These are phyloP conservation scores for Aphelinus certus DNA, from an alignment of 1,140 invertebrate species.

Conservation along the genomic window DNA sequence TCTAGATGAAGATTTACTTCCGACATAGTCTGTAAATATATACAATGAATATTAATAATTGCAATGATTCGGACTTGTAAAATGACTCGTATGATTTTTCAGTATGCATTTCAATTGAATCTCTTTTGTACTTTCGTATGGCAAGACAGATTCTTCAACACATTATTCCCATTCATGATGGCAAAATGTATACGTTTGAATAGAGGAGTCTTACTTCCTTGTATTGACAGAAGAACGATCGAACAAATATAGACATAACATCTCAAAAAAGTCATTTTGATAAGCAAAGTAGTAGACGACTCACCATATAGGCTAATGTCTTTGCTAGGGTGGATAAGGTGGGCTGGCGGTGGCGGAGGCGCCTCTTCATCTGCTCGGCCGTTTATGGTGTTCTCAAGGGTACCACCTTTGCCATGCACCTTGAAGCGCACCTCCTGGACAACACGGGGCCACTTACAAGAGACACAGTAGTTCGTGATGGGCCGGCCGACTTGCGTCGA, in stretches of 20 bases:
- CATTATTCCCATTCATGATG: not conserved
- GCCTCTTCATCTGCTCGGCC: slow-evolving; percentile 78
- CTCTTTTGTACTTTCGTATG: too few species aligned
- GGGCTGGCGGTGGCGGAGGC: slow-evolving; percentile 73
- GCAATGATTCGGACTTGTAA: too few species aligned
- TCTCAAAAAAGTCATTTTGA: not conserved
- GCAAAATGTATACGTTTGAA: too few species aligned
- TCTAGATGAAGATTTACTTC: too few species aligned
- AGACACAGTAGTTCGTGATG: slow-evolving; percentile 63
- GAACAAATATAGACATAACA: too few species aligned
- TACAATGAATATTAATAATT: too few species aligned
- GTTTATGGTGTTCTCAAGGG: slow-evolving; percentile 89
- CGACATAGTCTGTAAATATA: too few species aligned
- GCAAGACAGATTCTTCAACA: not conserved
- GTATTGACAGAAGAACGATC: too few species aligned
- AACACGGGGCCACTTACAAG: slow-evolving; percentile 82
- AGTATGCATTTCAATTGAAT: too few species aligned
- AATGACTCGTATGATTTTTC: too few species aligned
- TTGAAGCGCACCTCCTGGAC: slow-evolving; percentile 93
- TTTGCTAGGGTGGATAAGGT: slow-evolving; percentile 82
- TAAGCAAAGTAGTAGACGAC: slow-evolving; percentile 1
- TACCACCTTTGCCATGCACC: slow-evolving; percentile 89
- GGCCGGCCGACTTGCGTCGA: slow-evolving; percentile 42
- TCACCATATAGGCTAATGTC: slow-evolving; percentile 83
- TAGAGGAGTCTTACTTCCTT: too few species aligned